Percentiles rank a stretch among this genome's conserved stretches.
These are phyloP conservation scores for Sapajus apella DNA, from an alignment of 2,113 vertebrate genomes.

Conservation along the genomic window DNA sequence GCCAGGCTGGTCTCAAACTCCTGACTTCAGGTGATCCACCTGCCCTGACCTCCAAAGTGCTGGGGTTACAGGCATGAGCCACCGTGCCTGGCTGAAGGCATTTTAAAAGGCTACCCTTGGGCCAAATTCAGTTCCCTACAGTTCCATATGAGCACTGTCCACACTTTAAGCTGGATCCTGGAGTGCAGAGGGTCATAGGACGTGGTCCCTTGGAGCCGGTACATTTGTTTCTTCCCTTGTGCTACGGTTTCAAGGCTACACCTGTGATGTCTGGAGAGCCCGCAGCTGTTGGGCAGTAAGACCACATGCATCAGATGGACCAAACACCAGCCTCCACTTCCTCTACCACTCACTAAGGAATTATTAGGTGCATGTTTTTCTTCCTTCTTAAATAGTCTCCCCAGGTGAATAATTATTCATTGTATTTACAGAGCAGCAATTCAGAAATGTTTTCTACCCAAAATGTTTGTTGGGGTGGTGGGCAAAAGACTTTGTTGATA, in stretches of 20 bases:
- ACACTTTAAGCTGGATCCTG: background rate
- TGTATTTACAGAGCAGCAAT: background rate
- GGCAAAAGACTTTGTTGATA: background rate
- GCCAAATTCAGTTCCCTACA: background rate
- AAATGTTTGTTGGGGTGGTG: background rate
- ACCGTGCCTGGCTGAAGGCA: no score
- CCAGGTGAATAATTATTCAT: background rate
- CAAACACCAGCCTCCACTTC: background rate
- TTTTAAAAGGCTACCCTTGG: background rate
- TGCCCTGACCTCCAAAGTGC: no score
- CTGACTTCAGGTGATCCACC: no score
- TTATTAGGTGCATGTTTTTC: background rate
- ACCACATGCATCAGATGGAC: background rate
- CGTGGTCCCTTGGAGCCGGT: background rate
- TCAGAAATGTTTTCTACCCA: conserved; percentile 33
- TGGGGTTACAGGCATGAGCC: no score
- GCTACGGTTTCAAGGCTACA: background rate
- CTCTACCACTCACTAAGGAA: background rate
- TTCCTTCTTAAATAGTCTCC: background rate
- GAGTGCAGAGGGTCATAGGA: background rate
- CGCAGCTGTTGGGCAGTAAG: background rate
- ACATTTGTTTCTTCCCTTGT: background rate
- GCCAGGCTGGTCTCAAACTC: no score
- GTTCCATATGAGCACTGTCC: background rate
- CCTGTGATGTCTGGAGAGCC: background rate